These are phyloP conservation scores for Drosophila infuscata DNA, from an alignment of 2,888 invertebrate genomes.

Conservation along the genomic window DNA sequence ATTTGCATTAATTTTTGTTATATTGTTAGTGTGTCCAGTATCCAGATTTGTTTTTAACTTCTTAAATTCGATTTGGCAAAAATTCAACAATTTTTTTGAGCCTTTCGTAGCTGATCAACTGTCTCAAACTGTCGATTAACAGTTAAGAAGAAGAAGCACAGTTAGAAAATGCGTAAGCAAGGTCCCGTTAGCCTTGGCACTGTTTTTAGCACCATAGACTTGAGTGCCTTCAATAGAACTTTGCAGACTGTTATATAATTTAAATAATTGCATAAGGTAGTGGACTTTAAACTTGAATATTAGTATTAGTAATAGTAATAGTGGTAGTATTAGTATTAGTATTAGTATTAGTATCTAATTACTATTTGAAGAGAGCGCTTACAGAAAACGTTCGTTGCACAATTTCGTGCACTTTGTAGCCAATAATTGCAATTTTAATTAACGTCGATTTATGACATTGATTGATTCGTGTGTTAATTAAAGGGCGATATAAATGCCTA, in stretches of 20 bases:
- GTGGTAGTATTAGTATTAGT: no score
- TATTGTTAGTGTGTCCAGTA: no score
- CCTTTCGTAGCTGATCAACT: not conserved
- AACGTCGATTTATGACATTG: not conserved
- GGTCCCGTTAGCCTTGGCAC: no score
- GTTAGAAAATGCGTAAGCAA: no score
- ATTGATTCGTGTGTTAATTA: slow-evolving; percentile 16
- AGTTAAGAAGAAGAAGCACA: no score
- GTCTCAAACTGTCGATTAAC: not conserved
- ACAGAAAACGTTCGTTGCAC: slow-evolving; percentile 7
- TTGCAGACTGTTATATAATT: not conserved
- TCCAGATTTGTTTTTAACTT: no score
- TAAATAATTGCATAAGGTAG: slow-evolving; percentile 41
- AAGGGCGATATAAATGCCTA: not conserved
- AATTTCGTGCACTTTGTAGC: slow-evolving; percentile 27
- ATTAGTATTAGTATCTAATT: no score
- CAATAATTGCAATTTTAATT: slow-evolving; percentile 13
- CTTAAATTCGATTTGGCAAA: no score
- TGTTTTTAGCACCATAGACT: not conserved
- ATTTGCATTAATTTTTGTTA: no score
- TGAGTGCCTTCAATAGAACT: not conserved
- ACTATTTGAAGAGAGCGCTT: not conserved
- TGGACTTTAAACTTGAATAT: slow-evolving; percentile 51
- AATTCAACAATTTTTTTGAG: not conserved
- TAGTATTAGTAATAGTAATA: no score